Conservation (phyloP, 2,797 vertebrate species). For the Anguilla obscura region DNA sequence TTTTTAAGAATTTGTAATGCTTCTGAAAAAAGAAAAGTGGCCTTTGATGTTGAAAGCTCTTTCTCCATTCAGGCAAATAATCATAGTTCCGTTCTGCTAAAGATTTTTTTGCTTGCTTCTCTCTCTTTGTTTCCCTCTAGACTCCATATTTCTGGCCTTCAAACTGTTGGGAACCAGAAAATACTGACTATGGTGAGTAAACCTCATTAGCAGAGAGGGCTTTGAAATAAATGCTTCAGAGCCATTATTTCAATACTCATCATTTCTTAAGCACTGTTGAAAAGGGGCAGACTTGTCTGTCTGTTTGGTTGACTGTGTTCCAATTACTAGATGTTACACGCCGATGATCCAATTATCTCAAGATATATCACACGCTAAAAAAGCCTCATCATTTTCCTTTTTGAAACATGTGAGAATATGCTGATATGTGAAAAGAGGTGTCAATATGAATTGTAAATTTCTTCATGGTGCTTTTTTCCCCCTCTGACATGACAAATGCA, state of each 20-base stretch:
- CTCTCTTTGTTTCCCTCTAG: conserved; percentile 64
- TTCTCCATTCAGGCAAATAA: not conserved
- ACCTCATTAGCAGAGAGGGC: not conserved
- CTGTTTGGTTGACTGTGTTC: not conserved
- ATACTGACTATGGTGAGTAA: conserved; percentile 83
- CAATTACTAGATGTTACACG: not conserved
- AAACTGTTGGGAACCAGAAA: conserved; percentile 88
- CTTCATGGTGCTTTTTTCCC: not conserved
- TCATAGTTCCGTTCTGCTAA: not conserved
- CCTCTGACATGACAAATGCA: conserved; percentile 29
- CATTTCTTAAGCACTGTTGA: not conserved
- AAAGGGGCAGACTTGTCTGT: not conserved
- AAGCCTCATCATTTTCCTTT: not conserved
- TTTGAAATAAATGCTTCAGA: not conserved
- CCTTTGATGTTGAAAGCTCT: not conserved
- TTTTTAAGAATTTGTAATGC: not conserved
- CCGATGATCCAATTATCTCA: not conserved
- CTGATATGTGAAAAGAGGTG: not conserved
- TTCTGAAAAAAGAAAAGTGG: not conserved
- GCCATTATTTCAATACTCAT: not conserved
- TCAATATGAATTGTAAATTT: not conserved
- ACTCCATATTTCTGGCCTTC: conserved; percentile 88
- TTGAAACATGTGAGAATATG: not conserved
- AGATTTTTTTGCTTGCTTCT: not conserved
- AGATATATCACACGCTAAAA: not conserved